phyloP scores from a whole-genome alignment of 2,113 vertebrate genomes.

The Plecotus auritus region DNA sequence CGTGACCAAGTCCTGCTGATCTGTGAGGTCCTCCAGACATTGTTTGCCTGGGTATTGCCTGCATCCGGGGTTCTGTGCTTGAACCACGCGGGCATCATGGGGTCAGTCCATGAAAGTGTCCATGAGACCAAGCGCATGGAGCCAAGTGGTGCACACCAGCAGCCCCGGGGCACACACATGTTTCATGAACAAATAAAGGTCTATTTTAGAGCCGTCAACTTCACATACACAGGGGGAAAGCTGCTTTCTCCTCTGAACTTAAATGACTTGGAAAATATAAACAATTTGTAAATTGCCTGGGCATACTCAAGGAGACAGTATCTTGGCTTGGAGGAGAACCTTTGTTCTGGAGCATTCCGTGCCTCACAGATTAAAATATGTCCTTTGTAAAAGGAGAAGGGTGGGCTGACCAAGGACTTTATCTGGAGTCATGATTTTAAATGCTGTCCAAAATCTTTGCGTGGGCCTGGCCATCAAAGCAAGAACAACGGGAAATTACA shows the following conservation, averaged over 20 bases:
- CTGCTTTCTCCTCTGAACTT: slow-evolving; percentile 53
- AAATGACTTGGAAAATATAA: slow-evolving; percentile 28
- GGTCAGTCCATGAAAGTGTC: not conserved
- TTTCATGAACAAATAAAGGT: slow-evolving; percentile 8
- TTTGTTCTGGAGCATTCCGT: slow-evolving; percentile 58
- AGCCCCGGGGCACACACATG: not conserved
- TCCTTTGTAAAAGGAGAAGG: slow-evolving; percentile 28
- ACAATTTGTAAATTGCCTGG: slow-evolving; percentile 58
- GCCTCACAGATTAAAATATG: slow-evolving; percentile 63
- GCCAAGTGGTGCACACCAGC: not conserved
- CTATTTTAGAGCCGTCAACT: not conserved
- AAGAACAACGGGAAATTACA: not conserved
- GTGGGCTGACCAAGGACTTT: not conserved
- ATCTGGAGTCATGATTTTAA: not conserved
- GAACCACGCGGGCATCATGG: fast-evolving
- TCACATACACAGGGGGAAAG: slow-evolving; percentile 26
- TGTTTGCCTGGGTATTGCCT: not conserved
- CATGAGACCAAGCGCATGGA: not conserved
- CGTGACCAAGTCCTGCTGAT: not conserved
- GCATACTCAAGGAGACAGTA: slow-evolving; percentile 56
- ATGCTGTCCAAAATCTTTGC: not conserved
- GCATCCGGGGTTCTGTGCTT: not conserved
- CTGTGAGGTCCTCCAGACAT: not conserved
- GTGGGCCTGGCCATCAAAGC: not conserved
- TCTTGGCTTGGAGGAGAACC: slow-evolving; percentile 43